phyloP scores from a whole-genome alignment of 30 jellyfish, hydroid and myxozoan genomes.

The Aurelia aurita complex sp. Pacific region DNA sequence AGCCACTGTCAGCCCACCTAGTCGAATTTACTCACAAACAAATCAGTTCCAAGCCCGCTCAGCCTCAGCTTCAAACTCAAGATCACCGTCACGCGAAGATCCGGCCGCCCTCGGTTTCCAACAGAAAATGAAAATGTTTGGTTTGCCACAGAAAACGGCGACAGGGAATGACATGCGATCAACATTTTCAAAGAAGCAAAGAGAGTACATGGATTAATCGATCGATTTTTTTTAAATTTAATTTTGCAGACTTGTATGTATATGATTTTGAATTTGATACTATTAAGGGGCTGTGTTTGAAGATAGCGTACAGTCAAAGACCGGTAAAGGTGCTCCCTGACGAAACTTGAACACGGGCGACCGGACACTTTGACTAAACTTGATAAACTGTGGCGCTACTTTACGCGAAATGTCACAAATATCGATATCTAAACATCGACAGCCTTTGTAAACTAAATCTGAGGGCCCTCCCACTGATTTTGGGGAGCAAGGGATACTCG shows the following conservation, averaged over 20 bases:
- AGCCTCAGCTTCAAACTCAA: slow-evolving; percentile 26
- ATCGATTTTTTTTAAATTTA: not conserved
- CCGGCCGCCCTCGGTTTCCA: slow-evolving; percentile 83
- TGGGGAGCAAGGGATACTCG: too few species aligned
- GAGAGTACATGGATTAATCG: slow-evolving; percentile 67
- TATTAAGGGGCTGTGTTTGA: too few species aligned
- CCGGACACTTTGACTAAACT: too few species aligned
- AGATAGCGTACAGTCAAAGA: too few species aligned
- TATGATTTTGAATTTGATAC: not conserved
- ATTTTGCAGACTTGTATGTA: not conserved
- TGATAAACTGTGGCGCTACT: too few species aligned
- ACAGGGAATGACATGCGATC: slow-evolving; percentile 36
- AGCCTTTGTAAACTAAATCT: too few species aligned
- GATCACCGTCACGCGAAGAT: slow-evolving; percentile 63
- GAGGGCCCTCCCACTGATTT: too few species aligned
- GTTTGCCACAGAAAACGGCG: slow-evolving; percentile 24
- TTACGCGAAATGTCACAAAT: too few species aligned
- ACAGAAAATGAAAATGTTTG: slow-evolving; percentile 88
- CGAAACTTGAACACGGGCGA: too few species aligned
- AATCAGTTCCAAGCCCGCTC: slow-evolving; percentile 49
- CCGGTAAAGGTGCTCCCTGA: too few species aligned
- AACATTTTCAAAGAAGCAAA: slow-evolving; percentile 57
- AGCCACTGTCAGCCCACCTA: slow-evolving; percentile 16
- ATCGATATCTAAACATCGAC: too few species aligned
- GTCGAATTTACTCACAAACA: slow-evolving; percentile 36